Evolutionary conservation across 2,888 invertebrate genomes (phyloP), one percentile per base, ranked within the genome.

Genomic region (Ecdyonurus torrentis): DNA sequence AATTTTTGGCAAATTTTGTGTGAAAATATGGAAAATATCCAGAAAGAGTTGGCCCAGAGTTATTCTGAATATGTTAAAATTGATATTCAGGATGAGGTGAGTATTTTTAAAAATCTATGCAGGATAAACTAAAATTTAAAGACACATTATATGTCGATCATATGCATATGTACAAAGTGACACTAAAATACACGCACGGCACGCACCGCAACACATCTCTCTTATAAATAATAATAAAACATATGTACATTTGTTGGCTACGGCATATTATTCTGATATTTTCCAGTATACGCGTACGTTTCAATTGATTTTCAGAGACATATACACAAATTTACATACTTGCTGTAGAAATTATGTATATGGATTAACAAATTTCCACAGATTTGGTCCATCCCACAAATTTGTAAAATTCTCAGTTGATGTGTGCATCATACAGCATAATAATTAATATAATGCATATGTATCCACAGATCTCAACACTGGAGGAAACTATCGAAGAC

Each of bases 401-500:
- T 37, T 37, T 37, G 5, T 37, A 37, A 37, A 10, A 10, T 37
- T 37, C 15, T 37, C 15, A 37, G 7, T 37, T 37, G 15, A 37
- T 37, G 15, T 55, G 7, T 55, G 5, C 22, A 20, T 55, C 55
- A 20, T 20, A 20, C n/a, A 20, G 7, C n/a, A 10, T n/a, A 7
- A 10, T 55, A 20, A 20, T 55, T 20, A 55, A 7, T 18, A 50
- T 10, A 50, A 50, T 55, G 22, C n/a, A 20, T 20, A 52, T 18
- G 15, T 22, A 22, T 23, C 70, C 70, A 18, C 66, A 75, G 75
- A 68, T 74, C 63, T 71, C 69, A 66, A 69, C 67, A 61, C 69
- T 74, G n/a, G 71, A 72, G 72, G 79, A 80, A 70, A 81, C 79
- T 64, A 79, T 85, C 58, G 85, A 85, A 67, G 83, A 84, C 69